A percentile compares a stretch with the other conserved stretches of the same genome.
Evolutionary conservation across 2,113 vertebrate genomes (phyloP).

Genomic region (Grallaria varia): DNA sequence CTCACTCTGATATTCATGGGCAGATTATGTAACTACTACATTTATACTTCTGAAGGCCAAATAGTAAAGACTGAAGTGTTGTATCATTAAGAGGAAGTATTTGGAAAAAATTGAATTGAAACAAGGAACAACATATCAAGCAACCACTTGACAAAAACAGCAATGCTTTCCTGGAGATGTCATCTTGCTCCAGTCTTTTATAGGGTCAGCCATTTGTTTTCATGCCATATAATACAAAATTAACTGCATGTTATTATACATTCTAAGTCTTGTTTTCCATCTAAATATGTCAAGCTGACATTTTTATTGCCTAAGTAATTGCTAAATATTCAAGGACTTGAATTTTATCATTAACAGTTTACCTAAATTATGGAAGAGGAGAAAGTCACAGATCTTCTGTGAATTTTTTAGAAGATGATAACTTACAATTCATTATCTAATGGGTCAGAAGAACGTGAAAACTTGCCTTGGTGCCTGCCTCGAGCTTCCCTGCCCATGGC

Average conservation of each 20-base stretch:
- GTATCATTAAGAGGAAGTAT: not conserved
- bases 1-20: slow-evolving; percentile 6
- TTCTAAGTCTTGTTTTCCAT: not conserved
- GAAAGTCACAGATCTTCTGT: not conserved
- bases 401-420: not conserved
- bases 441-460: not conserved
- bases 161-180: not conserved
- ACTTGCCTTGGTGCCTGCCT: too few relatives aligned
- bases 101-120: not conserved
- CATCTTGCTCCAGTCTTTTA: not conserved
- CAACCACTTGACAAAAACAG: not conserved
- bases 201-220: slow-evolving; percentile 14
- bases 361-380: not conserved
- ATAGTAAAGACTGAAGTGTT: not conserved
- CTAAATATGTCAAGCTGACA: not conserved
- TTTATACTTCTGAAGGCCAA: slow-evolving; percentile 7
- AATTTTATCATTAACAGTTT: not conserved
- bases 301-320: not conserved
- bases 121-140: not conserved
- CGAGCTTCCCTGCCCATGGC: not conserved
- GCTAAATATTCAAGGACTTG: not conserved
- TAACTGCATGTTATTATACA: not conserved
- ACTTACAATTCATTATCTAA: not conserved
- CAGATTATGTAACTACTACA: slow-evolving; percentile 13
- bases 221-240: not conserved